phyloP scores from a whole-genome alignment of 2,888 invertebrate species.

The Corbicula japonica region DNA sequence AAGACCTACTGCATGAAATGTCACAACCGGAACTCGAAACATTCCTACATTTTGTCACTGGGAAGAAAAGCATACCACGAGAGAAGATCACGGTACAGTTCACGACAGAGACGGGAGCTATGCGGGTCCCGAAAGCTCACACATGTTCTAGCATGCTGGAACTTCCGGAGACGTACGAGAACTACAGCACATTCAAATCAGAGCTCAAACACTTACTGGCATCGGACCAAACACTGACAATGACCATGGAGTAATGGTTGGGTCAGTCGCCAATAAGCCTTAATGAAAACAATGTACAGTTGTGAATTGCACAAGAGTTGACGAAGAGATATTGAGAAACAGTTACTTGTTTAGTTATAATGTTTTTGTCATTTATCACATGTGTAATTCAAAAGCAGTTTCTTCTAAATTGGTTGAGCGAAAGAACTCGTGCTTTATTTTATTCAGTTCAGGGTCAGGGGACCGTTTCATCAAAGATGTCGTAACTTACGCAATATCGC shows the following conservation, averaged over 20 bases:
- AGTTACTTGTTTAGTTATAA: too few species aligned
- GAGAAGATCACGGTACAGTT: slow-evolving; percentile 49
- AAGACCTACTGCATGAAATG: slow-evolving; percentile 53
- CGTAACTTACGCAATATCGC: too few species aligned
- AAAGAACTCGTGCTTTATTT: too few species aligned
- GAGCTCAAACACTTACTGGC: slow-evolving; percentile 57
- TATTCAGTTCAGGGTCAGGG: too few species aligned
- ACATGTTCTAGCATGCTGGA: slow-evolving; percentile 59
- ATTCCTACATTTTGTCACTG: slow-evolving; percentile 63
- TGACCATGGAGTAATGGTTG: slow-evolving; percentile 46
- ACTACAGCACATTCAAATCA: slow-evolving; percentile 51
- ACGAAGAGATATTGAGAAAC: too few species aligned
- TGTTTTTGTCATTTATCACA: too few species aligned
- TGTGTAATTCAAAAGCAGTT: too few species aligned
- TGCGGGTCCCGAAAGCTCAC: slow-evolving; percentile 59
- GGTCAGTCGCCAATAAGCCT: too few species aligned
- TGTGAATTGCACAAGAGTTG: too few species aligned
- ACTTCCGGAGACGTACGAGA: slow-evolving; percentile 60
- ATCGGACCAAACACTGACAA: slow-evolving; percentile 42
- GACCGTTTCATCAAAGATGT: too few species aligned
- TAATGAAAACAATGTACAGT: too few species aligned
- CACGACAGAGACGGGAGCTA: slow-evolving; percentile 43
- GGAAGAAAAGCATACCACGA: slow-evolving; percentile 55
- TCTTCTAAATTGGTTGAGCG: too few species aligned
- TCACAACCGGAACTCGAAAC: slow-evolving; percentile 49